Base-by-base conservation (phyloP, 2,888 invertebrate species). In the Mayetiola destructor region DNA sequence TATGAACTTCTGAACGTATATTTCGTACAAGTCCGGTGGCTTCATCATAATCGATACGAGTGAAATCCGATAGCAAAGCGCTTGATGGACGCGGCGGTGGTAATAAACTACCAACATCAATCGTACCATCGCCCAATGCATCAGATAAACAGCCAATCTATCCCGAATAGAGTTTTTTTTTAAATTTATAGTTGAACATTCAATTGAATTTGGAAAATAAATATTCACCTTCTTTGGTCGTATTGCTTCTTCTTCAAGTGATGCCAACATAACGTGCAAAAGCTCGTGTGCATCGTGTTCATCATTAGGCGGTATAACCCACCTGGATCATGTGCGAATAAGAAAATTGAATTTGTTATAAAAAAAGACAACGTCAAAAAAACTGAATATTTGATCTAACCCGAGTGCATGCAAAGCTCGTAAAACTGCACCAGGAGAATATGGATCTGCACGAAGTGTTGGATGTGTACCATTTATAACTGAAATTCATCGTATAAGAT, bases 251-350 rank as follows among this genome's bases (percentile, higher is more conserved):
- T 92, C 89, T 67, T 93, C 92, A 55, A 95, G 75, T 14, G 93
- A 91, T n/a, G 88, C 82, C 9, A 93, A 76, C 63, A 96, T 74
- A 9, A 92, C 85, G 70, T 92, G 90, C 64, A 95, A 82, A 56
- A 96, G 72, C 72, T 96, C 95, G 68, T 94, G 94, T 1, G 93
- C 89, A 73, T 96, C 96, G 71, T 94, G 87, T 73, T 95, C 91
- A 62, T 90, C 91, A 21, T 84, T 79, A 12, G 8, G 8, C 0
- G 90, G 85, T 63, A 94, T 88, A 53, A 85, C 84, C 92, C 93
- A 94, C 16, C n/a, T n/a, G n/a, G n/a, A n/a, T n/a, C n/a, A n/a
- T n/a, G n/a, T n/a, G n/a, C n/a, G n/a, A n/a, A n/a, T n/a, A n/a
- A n/a, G n/a, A n/a, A n/a, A n/a, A n/a, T n/a, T n/a, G n/a, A n/a